Base-by-base conservation (phyloP, 2,113 vertebrate species). In the Tringa solitaria region DNA sequence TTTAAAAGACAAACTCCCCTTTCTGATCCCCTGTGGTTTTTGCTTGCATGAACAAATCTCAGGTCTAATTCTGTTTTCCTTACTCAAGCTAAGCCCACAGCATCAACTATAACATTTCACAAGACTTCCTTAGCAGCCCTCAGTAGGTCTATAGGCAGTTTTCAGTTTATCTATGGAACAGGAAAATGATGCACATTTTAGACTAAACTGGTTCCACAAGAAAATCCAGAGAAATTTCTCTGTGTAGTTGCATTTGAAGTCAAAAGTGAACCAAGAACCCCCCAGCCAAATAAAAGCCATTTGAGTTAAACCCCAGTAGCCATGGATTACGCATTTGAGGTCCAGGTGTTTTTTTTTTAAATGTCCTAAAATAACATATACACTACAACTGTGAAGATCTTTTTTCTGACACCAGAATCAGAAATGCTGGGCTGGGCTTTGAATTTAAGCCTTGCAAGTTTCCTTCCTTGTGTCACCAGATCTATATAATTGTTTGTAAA, bases 81-180 rank as follows among this genome's bases (percentile, higher is more conserved):
- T 26, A 39, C 10, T 22, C 48, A 33, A 18, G 10, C 0, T 63
- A n/a, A 81, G 59, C 37, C 53, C 64, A 12, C 59, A 90, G 87
- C 50, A 53, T 32, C 19, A 16, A 30, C 60, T 26, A 0, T 5
- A 45, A 5, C 37, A 15, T 39, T 64, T 33, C 53, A 27, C 18
- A 26, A 3, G 23, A 12, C 3, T 59, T 59, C 33, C 23, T 37
- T 4, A 9, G 23, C 2, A 32, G 35, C 50, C 45, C 10, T n/a
- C 32, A 14, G 35, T 6, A 26, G 14, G n/a, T 69, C 45, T 61
- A 3, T 1, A 5, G 0, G 5, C 27, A 65, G 5, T 6, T 43
- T 18, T 16, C 60, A 12, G 14, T 30, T 57, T 20, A 35, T 35
- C 64, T 51, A 15, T 48, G 41, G 56, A 39, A 23, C 28, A 10